Percentiles rank a stretch among this genome's conserved stretches.
Evolutionary conservation across 1,140 invertebrate species (phyloP).

Genomic region (Drosophila albomicans): DNA sequence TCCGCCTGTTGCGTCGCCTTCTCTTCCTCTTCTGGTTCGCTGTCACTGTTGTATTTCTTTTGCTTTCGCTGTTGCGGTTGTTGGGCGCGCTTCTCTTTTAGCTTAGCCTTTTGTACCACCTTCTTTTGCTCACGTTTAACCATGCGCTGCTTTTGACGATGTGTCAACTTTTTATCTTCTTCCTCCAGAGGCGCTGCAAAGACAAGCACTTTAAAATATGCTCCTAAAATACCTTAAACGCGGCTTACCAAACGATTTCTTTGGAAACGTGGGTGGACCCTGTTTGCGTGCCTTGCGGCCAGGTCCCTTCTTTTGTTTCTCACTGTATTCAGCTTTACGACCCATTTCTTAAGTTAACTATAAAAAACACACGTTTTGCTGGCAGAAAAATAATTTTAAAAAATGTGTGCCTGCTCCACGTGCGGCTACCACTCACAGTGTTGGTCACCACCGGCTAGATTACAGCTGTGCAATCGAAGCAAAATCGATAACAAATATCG

Average conservation of each 20-base stretch:
- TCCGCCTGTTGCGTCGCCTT: conserved; percentile 44
- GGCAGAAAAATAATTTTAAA: conserved; percentile 32
- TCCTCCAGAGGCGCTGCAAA: conserved; percentile 73
- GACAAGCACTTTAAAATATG: conserved; percentile 19
- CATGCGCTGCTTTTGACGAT: conserved; percentile 89
- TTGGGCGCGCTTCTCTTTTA: conserved; percentile 82
- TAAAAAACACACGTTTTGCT: conserved; percentile 1
- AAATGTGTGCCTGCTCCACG: conserved; percentile 50
- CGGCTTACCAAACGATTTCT: conserved; percentile 84
- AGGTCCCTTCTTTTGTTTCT: conserved; percentile 91
- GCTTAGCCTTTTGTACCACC: conserved; percentile 84
- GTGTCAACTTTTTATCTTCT: conserved; percentile 87
- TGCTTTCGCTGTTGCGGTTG: conserved; percentile 43
- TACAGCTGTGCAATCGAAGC: neutral
- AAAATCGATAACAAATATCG: conserved; percentile 6
- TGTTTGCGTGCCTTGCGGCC: conserved; percentile 95
- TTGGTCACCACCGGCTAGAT: conserved; percentile 21
- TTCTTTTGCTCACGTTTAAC: conserved; percentile 88
- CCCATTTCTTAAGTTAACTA: conserved; percentile 88
- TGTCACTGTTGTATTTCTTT: conserved; percentile 75
- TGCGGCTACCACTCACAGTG: conserved; percentile 2
- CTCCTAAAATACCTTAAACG: neutral
- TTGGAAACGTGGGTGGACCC: conserved; percentile 90
- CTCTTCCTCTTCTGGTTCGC: conserved; percentile 69
- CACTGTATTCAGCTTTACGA: conserved; percentile 92